These are phyloP conservation scores for Cantharis rustica DNA, from an alignment of 2,888 invertebrate genomes.

Conservation along the genomic window DNA sequence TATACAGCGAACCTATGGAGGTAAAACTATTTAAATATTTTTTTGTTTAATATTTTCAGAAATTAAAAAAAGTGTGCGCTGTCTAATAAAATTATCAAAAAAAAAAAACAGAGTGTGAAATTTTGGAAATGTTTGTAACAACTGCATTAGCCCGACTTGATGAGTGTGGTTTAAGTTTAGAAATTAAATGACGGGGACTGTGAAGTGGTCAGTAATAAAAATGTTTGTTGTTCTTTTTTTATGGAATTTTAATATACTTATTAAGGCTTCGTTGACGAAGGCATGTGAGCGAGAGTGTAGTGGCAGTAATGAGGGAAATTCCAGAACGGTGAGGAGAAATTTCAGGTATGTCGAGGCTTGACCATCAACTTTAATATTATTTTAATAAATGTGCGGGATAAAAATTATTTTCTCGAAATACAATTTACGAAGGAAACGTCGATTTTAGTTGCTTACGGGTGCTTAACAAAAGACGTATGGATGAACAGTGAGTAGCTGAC, in stretches of 20 bases:
- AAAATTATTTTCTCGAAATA: not conserved
- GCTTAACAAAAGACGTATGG: constrained; percentile 27
- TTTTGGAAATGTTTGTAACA: not conserved
- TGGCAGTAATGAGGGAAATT: not conserved
- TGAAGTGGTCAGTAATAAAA: not conserved
- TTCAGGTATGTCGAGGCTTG: not conserved
- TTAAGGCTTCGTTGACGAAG: not conserved
- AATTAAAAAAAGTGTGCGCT: no score
- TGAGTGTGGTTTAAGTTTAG: not conserved
- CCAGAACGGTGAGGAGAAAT: not conserved
- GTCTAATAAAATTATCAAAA: no score
- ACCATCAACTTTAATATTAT: not conserved
- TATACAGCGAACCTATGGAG: no score
- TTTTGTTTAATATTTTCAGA: no score
- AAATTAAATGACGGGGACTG: not conserved
- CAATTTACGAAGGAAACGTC: not conserved
- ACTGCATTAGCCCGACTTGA: not conserved
- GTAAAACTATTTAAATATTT: no score
- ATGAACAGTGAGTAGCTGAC: constrained; percentile 28
- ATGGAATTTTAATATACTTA: not conserved
- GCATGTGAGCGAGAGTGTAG: not conserved
- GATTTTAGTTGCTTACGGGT: not conserved
- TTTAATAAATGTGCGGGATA: not conserved
- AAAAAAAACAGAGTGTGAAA: no score
- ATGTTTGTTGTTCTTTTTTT: not conserved